These are phyloP conservation scores for Coleophora deauratella DNA, from an alignment of 2,888 invertebrate species.

Conservation along the genomic window DNA sequence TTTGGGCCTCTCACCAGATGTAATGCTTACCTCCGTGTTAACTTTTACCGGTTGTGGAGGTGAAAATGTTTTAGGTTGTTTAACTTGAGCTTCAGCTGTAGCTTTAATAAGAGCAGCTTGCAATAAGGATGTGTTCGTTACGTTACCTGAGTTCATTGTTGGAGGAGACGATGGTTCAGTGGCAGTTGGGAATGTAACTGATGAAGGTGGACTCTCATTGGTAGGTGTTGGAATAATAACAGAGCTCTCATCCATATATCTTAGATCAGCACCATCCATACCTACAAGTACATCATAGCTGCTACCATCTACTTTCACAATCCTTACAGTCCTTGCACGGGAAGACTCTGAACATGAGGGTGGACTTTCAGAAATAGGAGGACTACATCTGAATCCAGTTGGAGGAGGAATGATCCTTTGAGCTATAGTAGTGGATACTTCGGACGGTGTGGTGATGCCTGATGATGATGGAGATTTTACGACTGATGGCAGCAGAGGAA, in stretches of 20 bases:
- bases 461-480: slow-evolving; percentile 55
- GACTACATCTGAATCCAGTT: slow-evolving; percentile 81
- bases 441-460: slow-evolving; percentile 59
- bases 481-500: slow-evolving; percentile 44
- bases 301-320: slow-evolving; percentile 73
- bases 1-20: slow-evolving; percentile 71
- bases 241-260: slow-evolving; percentile 94
- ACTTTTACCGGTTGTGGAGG: slow-evolving; percentile 74
- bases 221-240: slow-evolving; percentile 85
- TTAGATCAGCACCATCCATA: slow-evolving; percentile 88
- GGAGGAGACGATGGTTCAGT: slow-evolving; percentile 78
- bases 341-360: slow-evolving; percentile 72
- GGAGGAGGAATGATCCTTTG: slow-evolving; percentile 85
- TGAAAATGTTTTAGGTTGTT: slow-evolving; percentile 55
- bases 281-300: slow-evolving; percentile 85
- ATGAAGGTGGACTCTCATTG: slow-evolving; percentile 84
- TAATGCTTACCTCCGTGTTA: slow-evolving; percentile 81
- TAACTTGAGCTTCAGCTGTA: slow-evolving; percentile 71
- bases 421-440: slow-evolving; percentile 68
- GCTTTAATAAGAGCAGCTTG: slow-evolving; percentile 84
- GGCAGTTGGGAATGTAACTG: slow-evolving; percentile 73
- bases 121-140: slow-evolving; percentile 78
- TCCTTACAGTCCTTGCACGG: slow-evolving; percentile 68
- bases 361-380: slow-evolving; percentile 77
- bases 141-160: slow-evolving; percentile 57